Evolutionary conservation across 2,888 invertebrate genomes (phyloP), one percentile per base, ranked within the genome.

Genomic region (Ichneumoninae sp.): DNA sequence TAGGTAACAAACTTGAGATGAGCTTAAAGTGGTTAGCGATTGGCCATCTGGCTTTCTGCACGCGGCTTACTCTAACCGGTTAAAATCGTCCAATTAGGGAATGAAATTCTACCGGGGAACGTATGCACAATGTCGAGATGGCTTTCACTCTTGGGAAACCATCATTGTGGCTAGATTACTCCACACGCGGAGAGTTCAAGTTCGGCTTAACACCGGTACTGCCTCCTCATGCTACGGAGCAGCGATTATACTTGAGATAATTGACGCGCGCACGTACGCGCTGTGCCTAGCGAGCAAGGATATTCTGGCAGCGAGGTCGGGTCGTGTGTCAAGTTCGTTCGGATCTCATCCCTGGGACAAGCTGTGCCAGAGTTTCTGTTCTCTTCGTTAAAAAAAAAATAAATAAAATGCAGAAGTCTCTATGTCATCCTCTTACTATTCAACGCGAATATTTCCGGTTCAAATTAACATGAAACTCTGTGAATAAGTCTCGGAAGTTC

Each of bases 321-420:
- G 68, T 78, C 78, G 69, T 13, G 68, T 69, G 63, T 83, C 69
- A 83, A 74, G 74, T 78, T 78, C 73, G 68, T 68, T 54, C 22
- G 40, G 60, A 54, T 26, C 33, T 68, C 73, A 66, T 54, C 44
- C 44, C 47, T 40, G 66, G 66, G 40, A 75, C 36, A 54, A 30
- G 47, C 26, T 60, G 16, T 16, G 40, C 10, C 3, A n/a, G 22
- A 1, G n/a, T n/a, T 22, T n/a, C 47, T 66, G 52, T 68, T 73
- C 22, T 22, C 54, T 68, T 22, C 6, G 26, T 30, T 5, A 5
- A 30, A n/a, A 33, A 60, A 5, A 54, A 2, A 63, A 30, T 7
- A 13, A 47, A 60, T 3, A 50, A 77, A 66, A 19, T 44, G 33
- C 26, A 10, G n/a, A 26, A 40, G 22, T 13, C 33, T 73, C 26